Conservation (phyloP, 2,797 vertebrate genomes). For the Brachymystax lenok region DNA sequence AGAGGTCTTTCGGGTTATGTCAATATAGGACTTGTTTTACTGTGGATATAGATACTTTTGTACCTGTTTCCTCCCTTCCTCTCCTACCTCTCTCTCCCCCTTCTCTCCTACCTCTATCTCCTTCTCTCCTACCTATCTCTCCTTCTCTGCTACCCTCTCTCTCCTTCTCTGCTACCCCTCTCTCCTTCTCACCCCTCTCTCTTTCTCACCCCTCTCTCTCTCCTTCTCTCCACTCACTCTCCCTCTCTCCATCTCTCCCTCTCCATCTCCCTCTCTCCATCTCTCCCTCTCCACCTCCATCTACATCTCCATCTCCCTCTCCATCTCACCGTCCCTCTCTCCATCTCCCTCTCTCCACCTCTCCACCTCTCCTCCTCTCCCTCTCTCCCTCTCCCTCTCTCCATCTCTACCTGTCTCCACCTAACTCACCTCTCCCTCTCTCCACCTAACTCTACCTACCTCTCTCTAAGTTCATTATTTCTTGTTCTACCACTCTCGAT, state of each 20-base stretch:
- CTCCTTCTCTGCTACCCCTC: conserved; percentile 1
- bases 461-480: background rate
- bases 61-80: no score
- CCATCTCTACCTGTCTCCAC: background rate
- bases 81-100: background rate
- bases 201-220: conserved; percentile 1
- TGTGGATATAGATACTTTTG: no score
- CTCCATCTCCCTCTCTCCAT: background rate
- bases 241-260: background rate
- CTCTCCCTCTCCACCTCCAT: background rate
- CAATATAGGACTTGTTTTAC: no score
- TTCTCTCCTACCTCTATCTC: conserved; percentile 1
- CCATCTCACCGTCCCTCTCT: background rate
- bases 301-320: background rate
- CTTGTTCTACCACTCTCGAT: background rate
- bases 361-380: conserved; percentile 9
- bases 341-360: conserved; percentile 12
- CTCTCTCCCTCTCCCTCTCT: conserved; percentile 7
- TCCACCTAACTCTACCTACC: background rate
- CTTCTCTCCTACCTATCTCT: background rate
- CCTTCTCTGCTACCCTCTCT: background rate
- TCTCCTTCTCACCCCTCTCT: background rate
- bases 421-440: background rate
- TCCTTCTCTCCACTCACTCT: background rate
- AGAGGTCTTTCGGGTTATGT: no score